A percentile compares a stretch with the other conserved stretches of the same genome.
phyloP scores from a whole-genome alignment of 2,888 invertebrate species.

The Rhagophthalmus giganteus region DNA sequence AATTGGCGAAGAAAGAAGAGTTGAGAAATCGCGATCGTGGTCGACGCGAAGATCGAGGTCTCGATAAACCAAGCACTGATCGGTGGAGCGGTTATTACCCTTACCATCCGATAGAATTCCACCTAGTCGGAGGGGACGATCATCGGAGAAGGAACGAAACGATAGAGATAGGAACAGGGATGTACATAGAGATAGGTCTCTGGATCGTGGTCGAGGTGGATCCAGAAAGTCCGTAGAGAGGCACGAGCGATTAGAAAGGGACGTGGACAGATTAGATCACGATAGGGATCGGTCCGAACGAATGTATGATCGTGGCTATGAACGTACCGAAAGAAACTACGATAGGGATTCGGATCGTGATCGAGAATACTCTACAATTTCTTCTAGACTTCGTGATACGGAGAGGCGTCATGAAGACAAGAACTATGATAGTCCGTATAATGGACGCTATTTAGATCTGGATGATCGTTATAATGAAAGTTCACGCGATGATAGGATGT shows the following conservation, averaged over 20 bases:
- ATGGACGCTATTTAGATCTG: slow-evolving; percentile 49
- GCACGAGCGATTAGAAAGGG: slow-evolving; percentile 40
- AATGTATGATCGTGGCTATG: slow-evolving; percentile 42
- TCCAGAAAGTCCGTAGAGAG: slow-evolving; percentile 41
- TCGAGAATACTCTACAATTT: slow-evolving; percentile 45
- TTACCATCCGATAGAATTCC: slow-evolving; percentile 65
- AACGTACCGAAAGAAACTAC: slow-evolving; percentile 43
- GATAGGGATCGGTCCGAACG: slow-evolving; percentile 33
- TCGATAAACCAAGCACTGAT: slow-evolving; percentile 63
- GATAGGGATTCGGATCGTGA: slow-evolving; percentile 50
- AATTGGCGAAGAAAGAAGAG: slow-evolving; percentile 57
- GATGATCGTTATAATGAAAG: slow-evolving; percentile 50
- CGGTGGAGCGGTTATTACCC: slow-evolving; percentile 64
- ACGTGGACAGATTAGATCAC: slow-evolving; percentile 18
- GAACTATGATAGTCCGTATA: slow-evolving; percentile 54
- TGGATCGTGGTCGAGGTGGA: slow-evolving; percentile 33
- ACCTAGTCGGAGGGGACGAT: slow-evolving; percentile 57
- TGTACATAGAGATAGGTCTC: slow-evolving; percentile 51
- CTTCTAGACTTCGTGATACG: slow-evolving; percentile 43
- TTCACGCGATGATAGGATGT: slow-evolving; percentile 47
- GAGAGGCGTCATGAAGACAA: slow-evolving; percentile 50
- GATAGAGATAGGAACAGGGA: slow-evolving; percentile 58
- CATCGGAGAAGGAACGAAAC: slow-evolving; percentile 57
- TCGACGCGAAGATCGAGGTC: slow-evolving; percentile 61
- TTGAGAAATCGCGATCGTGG: slow-evolving; percentile 58